These are phyloP conservation scores for Nudaria mundana DNA, from an alignment of 2,888 invertebrate species.

Conservation along the genomic window DNA sequence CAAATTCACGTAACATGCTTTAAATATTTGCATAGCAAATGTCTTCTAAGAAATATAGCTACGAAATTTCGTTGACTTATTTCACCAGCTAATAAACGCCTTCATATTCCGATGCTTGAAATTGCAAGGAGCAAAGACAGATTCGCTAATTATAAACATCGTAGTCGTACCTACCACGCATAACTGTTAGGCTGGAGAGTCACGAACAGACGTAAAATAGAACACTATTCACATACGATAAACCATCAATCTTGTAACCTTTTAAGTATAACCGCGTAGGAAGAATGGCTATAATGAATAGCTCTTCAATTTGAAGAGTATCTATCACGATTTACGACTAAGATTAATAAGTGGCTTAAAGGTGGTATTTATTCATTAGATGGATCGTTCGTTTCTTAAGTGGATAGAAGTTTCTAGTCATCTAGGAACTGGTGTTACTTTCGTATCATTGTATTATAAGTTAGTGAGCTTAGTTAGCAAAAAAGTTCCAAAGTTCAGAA, in stretches of 20 bases:
- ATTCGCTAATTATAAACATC: slow-evolving; percentile 60
- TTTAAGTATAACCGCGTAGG: slow-evolving; percentile 24
- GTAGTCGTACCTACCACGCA: slow-evolving; percentile 52
- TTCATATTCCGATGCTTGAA: slow-evolving; percentile 39
- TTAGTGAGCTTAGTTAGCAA: too few species aligned
- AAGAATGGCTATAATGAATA: slow-evolving; percentile 31
- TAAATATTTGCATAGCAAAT: background rate
- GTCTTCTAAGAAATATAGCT: slow-evolving; percentile 1
- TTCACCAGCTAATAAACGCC: slow-evolving; percentile 8
- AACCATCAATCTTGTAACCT: slow-evolving; percentile 34
- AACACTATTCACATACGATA: slow-evolving; percentile 43
- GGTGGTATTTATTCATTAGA: background rate
- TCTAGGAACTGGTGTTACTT: too few species aligned
- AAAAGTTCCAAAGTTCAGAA: too few species aligned
- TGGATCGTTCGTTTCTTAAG: background rate
- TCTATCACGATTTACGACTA: slow-evolving; percentile 10
- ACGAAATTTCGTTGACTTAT: slow-evolving; percentile 4
- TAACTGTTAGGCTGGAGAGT: slow-evolving; percentile 36
- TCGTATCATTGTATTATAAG: too few species aligned
- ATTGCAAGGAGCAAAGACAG: slow-evolving; percentile 47
- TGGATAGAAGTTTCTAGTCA: background rate
- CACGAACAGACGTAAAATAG: slow-evolving; percentile 37
- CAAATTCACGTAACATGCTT: background rate
- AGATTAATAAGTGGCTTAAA: background rate
- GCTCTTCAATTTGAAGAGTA: slow-evolving; percentile 18